Evolutionary conservation across 2,888 invertebrate genomes (phyloP), one percentile per base, ranked within the genome.

Genomic region (Pristionchus maxplancki): DNA sequence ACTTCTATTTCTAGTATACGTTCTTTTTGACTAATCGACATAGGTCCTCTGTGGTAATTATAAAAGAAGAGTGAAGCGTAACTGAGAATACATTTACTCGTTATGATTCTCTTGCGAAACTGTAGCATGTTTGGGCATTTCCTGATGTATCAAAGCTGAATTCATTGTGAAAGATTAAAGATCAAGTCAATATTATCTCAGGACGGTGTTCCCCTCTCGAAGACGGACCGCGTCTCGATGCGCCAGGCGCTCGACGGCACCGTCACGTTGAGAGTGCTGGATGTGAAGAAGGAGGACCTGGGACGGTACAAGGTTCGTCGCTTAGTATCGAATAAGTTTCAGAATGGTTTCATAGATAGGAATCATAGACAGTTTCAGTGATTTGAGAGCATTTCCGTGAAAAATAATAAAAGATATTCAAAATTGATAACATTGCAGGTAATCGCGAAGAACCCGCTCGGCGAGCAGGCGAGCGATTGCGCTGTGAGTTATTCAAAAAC

Each of bases 221-320:
- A 94, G 82, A 91, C 92, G 88, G 93, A 94, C 81, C 89, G 94
- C 78, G 91, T 92, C 82, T 89, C 93, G 58, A 93, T 93, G 89
- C 90, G 94, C 81, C 84, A 91, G 34, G 93, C 93, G 20, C 90
- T 93, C 13, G 94, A 94, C 87, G 94, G 94, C 81, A 94, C 92
- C 13, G 92, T 92, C 5, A 94, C 93, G 17, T 88, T 94, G 53
- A 83, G 94, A 34, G 92, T 94, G 84, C 89, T 91, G 15, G 93
- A 93, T 53, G 90, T 92, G 11, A 91, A 91, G 89, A 92, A 92
- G 90, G 90, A 89, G 53, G 95, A 94, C 89, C 90, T 93, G 53
- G 94, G 94, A 48, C 90, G 91, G 53, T 95, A 93, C 91, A 89
- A 85, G 64, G 85, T 74, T 17, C 24, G 40, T 34, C 15, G 11